These are phyloP conservation scores for Theretra japonica DNA, from an alignment of 2,888 invertebrate species.

Conservation along the genomic window DNA sequence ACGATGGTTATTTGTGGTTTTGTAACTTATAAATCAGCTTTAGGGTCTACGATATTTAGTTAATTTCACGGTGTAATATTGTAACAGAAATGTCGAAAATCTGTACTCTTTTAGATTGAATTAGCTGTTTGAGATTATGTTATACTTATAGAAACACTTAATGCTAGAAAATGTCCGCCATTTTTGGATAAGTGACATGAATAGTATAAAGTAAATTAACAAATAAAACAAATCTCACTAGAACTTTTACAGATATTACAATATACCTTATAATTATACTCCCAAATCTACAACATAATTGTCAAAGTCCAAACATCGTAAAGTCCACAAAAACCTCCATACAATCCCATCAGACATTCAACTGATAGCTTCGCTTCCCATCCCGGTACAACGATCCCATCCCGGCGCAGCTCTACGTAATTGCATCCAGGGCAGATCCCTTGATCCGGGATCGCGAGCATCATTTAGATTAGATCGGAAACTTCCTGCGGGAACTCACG, in stretches of 20 bases:
- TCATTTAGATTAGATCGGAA: slow-evolving; percentile 7
- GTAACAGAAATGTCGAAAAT: too few species aligned
- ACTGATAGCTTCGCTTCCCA: neutral
- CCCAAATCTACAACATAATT: too few species aligned
- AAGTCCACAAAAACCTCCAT: neutral
- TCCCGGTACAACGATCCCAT: neutral
- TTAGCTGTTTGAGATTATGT: too few species aligned
- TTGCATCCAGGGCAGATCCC: neutral
- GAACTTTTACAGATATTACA: neutral
- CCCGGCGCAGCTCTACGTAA: slow-evolving; percentile 4
- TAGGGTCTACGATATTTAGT: too few species aligned
- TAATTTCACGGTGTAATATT: too few species aligned
- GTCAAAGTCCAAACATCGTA: neutral
- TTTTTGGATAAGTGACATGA: too few species aligned
- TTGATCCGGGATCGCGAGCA: neutral
- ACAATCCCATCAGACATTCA: slow-evolving; percentile 2
- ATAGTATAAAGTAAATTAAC: too few species aligned
- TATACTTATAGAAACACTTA: too few species aligned
- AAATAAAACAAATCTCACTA: neutral
- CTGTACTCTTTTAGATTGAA: too few species aligned
- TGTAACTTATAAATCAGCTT: too few species aligned
- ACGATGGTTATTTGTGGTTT: too few species aligned
- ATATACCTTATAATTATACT: neutral
- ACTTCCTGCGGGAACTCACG: neutral
- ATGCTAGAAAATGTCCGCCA: too few species aligned